Evolutionary conservation across 1,140 invertebrate species (phyloP).

Genomic region (Drosophila kohkoa): DNA sequence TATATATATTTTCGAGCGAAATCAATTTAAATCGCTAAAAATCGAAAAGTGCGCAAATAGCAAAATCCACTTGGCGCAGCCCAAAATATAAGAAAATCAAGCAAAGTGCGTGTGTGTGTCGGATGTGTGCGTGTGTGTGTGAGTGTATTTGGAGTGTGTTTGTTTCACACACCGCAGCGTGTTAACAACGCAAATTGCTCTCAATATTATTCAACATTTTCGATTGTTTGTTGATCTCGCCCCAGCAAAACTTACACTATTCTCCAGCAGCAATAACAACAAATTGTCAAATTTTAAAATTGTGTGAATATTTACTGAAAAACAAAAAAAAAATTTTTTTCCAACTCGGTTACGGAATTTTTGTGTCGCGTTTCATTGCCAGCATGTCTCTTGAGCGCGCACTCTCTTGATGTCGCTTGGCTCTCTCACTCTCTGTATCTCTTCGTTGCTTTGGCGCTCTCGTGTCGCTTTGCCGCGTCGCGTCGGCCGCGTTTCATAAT

Average conservation of each 20-base stretch:
- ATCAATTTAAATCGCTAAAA: conserved; percentile 9
- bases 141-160: conserved; percentile 56
- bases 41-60: conserved; percentile 54
- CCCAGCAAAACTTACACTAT: conserved; percentile 12
- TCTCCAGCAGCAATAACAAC: conserved; percentile 24
- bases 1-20: conserved; percentile 30
- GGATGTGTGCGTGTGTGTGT: conserved; percentile 37
- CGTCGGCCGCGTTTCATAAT: conserved; percentile 73
- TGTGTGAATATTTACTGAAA: conserved; percentile 35
- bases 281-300: conserved; percentile 18
- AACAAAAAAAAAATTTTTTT: conserved; percentile 35
- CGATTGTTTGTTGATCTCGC: conserved; percentile 2
- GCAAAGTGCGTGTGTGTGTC: conserved; percentile 64
- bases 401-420: conserved; percentile 32
- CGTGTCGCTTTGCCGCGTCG: conserved; percentile 59
- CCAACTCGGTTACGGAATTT: conserved; percentile 74
- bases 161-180: conserved; percentile 25
- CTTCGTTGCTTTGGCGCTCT: conserved; percentile 30
- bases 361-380: conserved; percentile 68
- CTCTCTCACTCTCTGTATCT: conserved; percentile 22
- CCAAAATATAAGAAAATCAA: conserved; percentile 50
- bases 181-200: conserved; percentile 24
- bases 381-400: conserved; percentile 47
- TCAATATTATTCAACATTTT: conserved; percentile 9
- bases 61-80: conserved; percentile 67